phyloP scores from a whole-genome alignment of 92 coral and sea anemone species.

The Desmophyllum pertusum region DNA sequence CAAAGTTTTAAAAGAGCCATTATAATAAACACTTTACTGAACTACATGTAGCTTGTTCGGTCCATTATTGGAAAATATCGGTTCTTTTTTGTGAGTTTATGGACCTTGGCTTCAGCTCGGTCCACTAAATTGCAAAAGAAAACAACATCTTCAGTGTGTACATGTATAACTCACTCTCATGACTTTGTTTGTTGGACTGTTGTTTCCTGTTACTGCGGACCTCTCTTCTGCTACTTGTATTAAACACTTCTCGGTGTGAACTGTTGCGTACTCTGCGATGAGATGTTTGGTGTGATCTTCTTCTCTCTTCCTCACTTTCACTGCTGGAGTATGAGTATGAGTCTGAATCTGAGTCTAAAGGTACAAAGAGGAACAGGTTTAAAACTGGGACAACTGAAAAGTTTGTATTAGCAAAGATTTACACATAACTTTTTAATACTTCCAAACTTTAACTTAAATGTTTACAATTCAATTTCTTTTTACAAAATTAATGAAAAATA shows the following conservation, averaged over 20 bases:
- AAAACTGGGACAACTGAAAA: background rate
- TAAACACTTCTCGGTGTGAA: slow-evolving; percentile 28
- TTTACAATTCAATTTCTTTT: no score
- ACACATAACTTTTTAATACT: no score
- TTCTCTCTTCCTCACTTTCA: slow-evolving; percentile 31
- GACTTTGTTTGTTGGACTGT: slow-evolving; percentile 23
- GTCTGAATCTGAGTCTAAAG: slow-evolving; percentile 35
- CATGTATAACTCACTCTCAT: slow-evolving; percentile 19
- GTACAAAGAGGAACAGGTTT: background rate
- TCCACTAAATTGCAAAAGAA: no score
- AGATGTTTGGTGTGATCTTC: slow-evolving; percentile 10
- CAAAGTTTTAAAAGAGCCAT: no score
- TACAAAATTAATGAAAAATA: no score
- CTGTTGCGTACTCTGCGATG: slow-evolving; percentile 22
- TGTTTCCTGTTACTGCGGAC: slow-evolving; percentile 9
- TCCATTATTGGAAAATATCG: no score
- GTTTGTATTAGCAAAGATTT: background rate
- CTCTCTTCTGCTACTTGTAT: slow-evolving; percentile 29
- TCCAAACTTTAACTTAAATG: no score
- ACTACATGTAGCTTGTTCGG: no score
- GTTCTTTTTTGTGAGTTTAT: no score
- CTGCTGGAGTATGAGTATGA: slow-evolving; percentile 32
- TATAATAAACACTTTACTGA: no score
- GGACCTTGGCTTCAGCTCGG: no score
- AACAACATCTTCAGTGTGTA: no score